Evolutionary conservation across 2,888 invertebrate genomes (phyloP), one percentile per base, ranked within the genome.

Genomic region (Podotricha telesiphe): DNA sequence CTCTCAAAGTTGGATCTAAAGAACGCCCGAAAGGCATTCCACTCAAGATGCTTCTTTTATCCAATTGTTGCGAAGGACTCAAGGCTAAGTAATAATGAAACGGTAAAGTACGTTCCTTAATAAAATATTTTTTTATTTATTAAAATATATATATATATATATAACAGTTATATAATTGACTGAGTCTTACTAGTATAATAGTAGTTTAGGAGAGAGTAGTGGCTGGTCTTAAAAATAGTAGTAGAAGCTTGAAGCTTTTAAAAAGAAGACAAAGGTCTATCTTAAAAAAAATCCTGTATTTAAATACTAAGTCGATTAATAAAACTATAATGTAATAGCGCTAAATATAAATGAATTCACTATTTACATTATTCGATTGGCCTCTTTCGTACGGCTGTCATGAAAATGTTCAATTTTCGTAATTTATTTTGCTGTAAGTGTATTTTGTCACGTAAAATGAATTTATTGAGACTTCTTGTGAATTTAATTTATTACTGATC

Each of bases 31-130:
- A 80, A 81, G 79, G 81, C 80, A 84, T 82, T 80, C 79, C 76
- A 76, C 80, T 82, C 79, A 81, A 84, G 81, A 81, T 80, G 82
- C 82, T 82, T 83, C 74, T 85, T 84, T 84, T 85, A 84, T 84
- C 79, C 84, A 85, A 86, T 86, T 88, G 86, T 83, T 83, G 79
- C 76, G 80, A 79, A 76, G 79, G 75, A 74, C 76, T 71, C 75
- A 73, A 72, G 73, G 75, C 68, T 73, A 74, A 77, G 79, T 79
- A 82, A 80, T 75, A 75, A 75, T 71, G 74, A 75, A 72, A 73
- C 69, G 71, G 68, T 72, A 69, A 66, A 72, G 74, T 65, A 68
- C 56, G 67, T 68, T 68, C 64, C 64, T 63, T 62, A 71, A 61
- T 61, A 58, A 68, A 69, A 70, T 72, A 72, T 55, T 59, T 72